Base-by-base conservation (phyloP, 1,140 invertebrate genomes). In the Drosophila asahinai region DNA sequence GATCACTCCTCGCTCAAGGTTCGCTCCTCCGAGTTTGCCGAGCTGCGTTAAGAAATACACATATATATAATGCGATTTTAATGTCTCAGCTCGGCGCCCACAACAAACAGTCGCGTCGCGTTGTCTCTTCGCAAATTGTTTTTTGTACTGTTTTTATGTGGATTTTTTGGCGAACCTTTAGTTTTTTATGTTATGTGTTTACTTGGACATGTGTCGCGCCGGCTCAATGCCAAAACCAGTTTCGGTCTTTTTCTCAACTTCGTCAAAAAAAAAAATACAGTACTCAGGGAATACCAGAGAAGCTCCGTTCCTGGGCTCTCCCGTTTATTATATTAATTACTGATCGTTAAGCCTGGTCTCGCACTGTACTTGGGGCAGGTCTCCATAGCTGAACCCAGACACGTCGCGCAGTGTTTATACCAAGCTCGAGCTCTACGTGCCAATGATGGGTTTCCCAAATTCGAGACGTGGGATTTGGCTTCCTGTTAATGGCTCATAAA, bases 191-290 rank as follows among this genome's bases (percentile, higher is more conserved):
- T 22, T 55, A 9, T 55, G 52, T 55, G 33, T 30, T 40, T 36
- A 40, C 40, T 40, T 57, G 47, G 47, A 38, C 51, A 36, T 42
- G 42, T 79, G 64, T 76, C 70, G 55, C 30, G 47, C 36, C 65
- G 42, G 40, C 61, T 81, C 82, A 84, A 86, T 84, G 82, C 48
- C 80, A 86, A 86, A 86, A 81, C 82, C 78, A 82, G 83, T 86
- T 86, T 81, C 25, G 48, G 51, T 48, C 38, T 51, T 38, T 59
- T 60, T 63, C 62, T 45, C 47, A 72, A 74, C 55, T 38, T 71
- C 66, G 43, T n/a, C 36, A 17, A 42, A 49, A 42, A 57, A 55
- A 55, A 55, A 15, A 11, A 57, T 11, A 40, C 25, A 57, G 19
- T 30, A 68, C 51, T 64, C 70, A 59, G 82, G 82, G 79, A 86